Evolutionary conservation across 2,113 vertebrate genomes (phyloP).

Genomic region (Atlantisia rogersi): DNA sequence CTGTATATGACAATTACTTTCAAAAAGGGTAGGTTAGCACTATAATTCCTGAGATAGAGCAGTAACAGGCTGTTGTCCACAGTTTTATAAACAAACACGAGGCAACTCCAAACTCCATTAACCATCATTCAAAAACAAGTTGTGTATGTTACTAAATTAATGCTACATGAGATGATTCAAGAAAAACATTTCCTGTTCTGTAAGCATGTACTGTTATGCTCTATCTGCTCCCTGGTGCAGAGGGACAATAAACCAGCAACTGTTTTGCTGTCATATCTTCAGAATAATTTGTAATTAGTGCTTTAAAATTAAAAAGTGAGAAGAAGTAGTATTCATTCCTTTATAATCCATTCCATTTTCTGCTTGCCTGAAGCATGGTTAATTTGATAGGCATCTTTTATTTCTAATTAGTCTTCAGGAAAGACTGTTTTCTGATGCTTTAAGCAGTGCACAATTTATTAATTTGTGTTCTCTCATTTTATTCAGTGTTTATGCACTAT

Average conservation of each 20-base stretch:
- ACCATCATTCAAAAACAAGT: neutral
- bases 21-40: neutral
- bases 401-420: constrained; percentile 35
- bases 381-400: constrained; percentile 38
- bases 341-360: constrained; percentile 12
- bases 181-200: neutral
- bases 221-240: neutral
- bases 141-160: neutral
- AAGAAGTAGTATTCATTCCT: neutral
- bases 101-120: neutral
- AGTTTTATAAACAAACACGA: neutral
- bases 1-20: neutral
- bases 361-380: neutral
- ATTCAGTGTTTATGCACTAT: neutral
- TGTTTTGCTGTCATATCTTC: neutral
- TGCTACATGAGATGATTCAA: neutral
- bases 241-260: neutral
- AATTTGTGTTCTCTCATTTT: constrained; percentile 20
- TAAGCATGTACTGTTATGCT: neutral
- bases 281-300: constrained; percentile 9
- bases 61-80: neutral
- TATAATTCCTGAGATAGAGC: neutral
- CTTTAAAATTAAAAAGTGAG: constrained; percentile 28
- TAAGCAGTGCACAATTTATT: neutral
- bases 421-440: constrained; percentile 1